phyloP scores from a whole-genome alignment of 1,140 invertebrate genomes.

The Thrips palmi region DNA sequence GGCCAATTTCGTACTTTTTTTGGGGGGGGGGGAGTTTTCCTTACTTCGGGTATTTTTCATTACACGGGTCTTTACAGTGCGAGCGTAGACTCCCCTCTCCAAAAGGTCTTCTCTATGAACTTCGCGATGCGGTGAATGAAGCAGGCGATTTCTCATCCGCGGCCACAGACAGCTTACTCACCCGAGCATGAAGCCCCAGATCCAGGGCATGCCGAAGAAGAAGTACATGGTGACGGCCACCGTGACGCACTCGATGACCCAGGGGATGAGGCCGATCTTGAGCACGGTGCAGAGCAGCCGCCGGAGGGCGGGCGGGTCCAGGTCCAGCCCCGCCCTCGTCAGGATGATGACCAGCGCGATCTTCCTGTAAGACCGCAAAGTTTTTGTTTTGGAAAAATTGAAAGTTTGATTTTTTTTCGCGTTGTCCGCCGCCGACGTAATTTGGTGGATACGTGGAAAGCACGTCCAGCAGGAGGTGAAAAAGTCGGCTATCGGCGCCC shows the following conservation, averaged over 20 bases:
- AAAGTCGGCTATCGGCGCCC: too few relatives aligned
- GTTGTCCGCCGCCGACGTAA: too few relatives aligned
- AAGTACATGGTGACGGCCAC: conserved; percentile 49
- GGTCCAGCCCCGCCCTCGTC: conserved; percentile 77
- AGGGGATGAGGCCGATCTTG: conserved; percentile 70
- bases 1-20: too few relatives aligned
- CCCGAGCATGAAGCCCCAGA: conserved; percentile 74
- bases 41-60: too few relatives aligned
- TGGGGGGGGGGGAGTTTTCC: too few relatives aligned
- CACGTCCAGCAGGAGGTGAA: background rate
- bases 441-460: background rate
- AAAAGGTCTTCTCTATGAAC: too few relatives aligned
- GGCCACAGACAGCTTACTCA: conserved; percentile 18
- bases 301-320: conserved; percentile 69
- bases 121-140: too few relatives aligned
- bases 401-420: background rate
- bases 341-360: conserved; percentile 83
- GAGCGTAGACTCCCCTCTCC: too few relatives aligned
- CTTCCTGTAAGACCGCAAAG: conserved; percentile 40
- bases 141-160: too few relatives aligned
- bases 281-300: conserved; percentile 58
- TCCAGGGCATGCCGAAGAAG: conserved; percentile 65
- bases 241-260: conserved; percentile 57
- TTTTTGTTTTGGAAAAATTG: background rate
- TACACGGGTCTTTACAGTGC: too few relatives aligned